Percentiles rank a stretch among this genome's conserved stretches.
Evolutionary conservation across 2,888 invertebrate genomes (phyloP).

Genomic region (Phengaris alcon): DNA sequence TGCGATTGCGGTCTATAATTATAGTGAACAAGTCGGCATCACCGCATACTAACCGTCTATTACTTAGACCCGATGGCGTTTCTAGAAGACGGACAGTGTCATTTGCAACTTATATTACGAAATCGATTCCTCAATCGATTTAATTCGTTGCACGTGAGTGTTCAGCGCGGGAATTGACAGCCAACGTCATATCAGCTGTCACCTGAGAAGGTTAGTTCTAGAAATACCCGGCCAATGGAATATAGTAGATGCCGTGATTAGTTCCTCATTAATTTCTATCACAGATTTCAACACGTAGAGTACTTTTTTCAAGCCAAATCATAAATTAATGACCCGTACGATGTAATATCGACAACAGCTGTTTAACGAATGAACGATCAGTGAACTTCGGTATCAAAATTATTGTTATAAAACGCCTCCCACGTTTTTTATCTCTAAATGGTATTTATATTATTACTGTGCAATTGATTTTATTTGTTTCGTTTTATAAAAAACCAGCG

Average conservation of each 20-base stretch:
- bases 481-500: no score
- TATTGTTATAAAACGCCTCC: no score
- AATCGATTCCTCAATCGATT: constrained; percentile 40
- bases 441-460: no score
- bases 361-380: no score
- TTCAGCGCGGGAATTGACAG: neutral
- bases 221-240: neutral
- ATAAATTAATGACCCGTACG: no score
- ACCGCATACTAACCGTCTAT: constrained; percentile 53
- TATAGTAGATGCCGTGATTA: neutral
- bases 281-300: no score
- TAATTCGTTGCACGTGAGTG: constrained; percentile 32
- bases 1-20: constrained; percentile 49
- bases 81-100: constrained; percentile 51
- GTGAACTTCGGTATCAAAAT: no score
- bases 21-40: constrained; percentile 55
- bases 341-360: no score
- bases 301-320: no score
- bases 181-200: neutral
- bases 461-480: no score
- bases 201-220: neutral
- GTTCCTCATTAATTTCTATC: no score
- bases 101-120: constrained; percentile 41
- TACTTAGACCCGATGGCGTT: constrained; percentile 64
- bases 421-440: no score